These are phyloP conservation scores for Nothoprocta perdicaria DNA, from an alignment of 2,113 vertebrate genomes.

Conservation along the genomic window DNA sequence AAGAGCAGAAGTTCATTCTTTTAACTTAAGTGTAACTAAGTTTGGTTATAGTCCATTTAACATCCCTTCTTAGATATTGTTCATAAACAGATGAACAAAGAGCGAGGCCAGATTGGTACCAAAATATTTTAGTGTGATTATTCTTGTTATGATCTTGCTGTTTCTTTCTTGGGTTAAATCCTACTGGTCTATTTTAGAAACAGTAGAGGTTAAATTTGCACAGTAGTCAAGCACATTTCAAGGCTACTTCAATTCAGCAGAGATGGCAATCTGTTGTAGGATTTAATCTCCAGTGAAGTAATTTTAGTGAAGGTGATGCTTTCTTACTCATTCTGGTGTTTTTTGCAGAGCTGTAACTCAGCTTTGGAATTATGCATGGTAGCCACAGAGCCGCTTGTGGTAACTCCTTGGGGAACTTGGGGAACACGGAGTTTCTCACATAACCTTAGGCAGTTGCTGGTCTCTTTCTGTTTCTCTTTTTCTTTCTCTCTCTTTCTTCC, in stretches of 20 bases:
- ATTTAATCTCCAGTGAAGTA: not conserved
- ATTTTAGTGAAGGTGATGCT: not conserved
- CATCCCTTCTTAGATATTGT: not conserved
- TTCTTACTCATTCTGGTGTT: not conserved
- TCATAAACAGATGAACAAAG: not conserved
- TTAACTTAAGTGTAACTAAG: not conserved
- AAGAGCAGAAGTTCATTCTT: not conserved
- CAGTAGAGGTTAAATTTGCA: not conserved
- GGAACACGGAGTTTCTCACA: not conserved
- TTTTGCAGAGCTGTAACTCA: not conserved
- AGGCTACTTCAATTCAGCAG: not conserved
- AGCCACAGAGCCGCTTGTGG: not conserved
- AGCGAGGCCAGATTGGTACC: not conserved
- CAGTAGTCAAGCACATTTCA: not conserved
- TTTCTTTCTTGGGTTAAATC: not conserved
- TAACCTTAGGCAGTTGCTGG: not conserved
- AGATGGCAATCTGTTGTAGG: not conserved
- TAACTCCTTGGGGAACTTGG: accelerated
- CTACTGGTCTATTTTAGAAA: not conserved
- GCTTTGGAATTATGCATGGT: not conserved
- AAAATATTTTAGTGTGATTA: not conserved
- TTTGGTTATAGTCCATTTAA: not conserved
- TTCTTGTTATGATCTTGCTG: not conserved
- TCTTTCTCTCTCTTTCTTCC: too few species aligned
- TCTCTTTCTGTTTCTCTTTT: too few species aligned